phyloP scores from a whole-genome alignment of 2,113 vertebrate genomes.

The Paraplagusia blochii region DNA sequence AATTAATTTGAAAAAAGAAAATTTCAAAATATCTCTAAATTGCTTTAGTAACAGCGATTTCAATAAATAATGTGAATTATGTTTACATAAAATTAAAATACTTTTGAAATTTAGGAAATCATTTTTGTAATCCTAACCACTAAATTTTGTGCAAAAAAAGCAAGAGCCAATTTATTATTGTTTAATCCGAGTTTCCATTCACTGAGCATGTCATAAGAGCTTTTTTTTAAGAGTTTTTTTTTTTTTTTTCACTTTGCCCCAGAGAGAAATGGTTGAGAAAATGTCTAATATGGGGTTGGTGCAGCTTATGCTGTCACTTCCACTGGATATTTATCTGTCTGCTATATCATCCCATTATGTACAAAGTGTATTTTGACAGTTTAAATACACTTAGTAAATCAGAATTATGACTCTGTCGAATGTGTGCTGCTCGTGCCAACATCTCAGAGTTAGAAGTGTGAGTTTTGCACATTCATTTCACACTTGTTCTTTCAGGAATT shows the following conservation, averaged over 20 bases:
- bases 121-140: no score
- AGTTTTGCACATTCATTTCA: background rate
- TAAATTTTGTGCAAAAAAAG: no score
- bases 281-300: slow-evolving; percentile 11
- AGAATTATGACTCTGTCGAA: background rate
- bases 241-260: slow-evolving; percentile 3
- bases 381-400: background rate
- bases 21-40: no score
- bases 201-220: no score
- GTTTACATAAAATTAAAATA: no score
- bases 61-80: no score
- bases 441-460: slow-evolving; percentile 6
- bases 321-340: slow-evolving; percentile 20
- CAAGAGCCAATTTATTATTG: no score
- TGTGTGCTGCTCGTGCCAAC: slow-evolving; percentile 20
- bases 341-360: slow-evolving; percentile 22
- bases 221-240: no score
- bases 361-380: slow-evolving; percentile 16
- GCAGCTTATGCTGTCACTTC: slow-evolving; percentile 9
- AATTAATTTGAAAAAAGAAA: no score
- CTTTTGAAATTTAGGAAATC: no score
- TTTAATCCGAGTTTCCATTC: no score
- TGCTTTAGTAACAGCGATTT: no score
- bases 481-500: slow-evolving; percentile 14
- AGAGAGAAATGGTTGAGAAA: slow-evolving; percentile 29